phyloP scores from a whole-genome alignment of 2,113 vertebrate species.

The Bolborhynchus lineola region DNA sequence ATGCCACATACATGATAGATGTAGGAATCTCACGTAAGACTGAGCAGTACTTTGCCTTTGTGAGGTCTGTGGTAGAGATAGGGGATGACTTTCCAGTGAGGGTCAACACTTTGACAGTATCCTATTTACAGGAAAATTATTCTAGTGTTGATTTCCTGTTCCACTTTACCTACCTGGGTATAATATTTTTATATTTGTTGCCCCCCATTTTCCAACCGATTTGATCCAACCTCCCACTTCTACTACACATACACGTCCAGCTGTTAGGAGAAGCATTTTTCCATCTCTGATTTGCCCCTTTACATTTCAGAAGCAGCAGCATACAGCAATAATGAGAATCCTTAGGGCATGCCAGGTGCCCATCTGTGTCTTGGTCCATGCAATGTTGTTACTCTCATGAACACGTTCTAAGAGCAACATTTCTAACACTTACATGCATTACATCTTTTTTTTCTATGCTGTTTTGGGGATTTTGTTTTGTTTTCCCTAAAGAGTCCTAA shows the following conservation, averaged over 20 bases:
- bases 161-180: background rate
- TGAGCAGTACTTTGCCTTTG: background rate
- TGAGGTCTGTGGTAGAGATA: background rate
- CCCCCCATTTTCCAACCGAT: background rate
- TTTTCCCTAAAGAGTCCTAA: background rate
- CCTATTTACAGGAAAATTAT: background rate
- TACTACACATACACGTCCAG: background rate
- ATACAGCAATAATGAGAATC: background rate
- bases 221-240: background rate
- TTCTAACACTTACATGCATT: background rate
- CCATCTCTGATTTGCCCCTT: background rate
- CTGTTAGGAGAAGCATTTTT: background rate
- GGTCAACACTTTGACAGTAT: background rate
- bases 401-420: background rate
- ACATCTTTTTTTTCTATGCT: background rate
- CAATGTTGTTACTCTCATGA: background rate
- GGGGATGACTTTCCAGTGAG: background rate
- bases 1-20: no score
- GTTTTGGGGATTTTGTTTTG: background rate
- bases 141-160: background rate
- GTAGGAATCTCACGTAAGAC: background rate
- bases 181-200: background rate
- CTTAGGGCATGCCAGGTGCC: fast-evolving
- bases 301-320: background rate
- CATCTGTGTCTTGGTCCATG: background rate